phyloP scores from a whole-genome alignment of 1,140 invertebrate genomes.

The Rhagoletis zephyria region DNA sequence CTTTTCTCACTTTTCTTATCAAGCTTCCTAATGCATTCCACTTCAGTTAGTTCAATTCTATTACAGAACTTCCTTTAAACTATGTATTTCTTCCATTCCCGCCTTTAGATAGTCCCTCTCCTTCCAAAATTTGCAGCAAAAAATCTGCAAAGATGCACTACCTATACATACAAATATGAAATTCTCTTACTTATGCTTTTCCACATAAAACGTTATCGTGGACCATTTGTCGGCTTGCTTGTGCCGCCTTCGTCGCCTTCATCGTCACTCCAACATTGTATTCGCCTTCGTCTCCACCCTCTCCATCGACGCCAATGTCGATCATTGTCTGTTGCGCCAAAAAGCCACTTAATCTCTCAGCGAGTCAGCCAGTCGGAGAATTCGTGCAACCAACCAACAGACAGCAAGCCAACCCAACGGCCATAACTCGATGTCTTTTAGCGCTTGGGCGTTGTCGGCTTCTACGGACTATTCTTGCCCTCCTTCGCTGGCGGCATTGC shows the following conservation, averaged over 20 bases:
- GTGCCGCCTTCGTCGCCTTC: neutral
- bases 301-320: neutral
- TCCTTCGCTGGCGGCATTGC: neutral
- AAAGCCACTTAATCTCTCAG: conserved; percentile 38
- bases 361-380: neutral
- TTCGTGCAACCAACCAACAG: neutral
- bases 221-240: neutral
- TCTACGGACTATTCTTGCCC: neutral
- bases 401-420: neutral
- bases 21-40: too few species aligned
- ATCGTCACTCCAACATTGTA: too few species aligned
- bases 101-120: neutral
- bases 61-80: too few species aligned
- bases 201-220: conserved; percentile 39
- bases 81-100: too few species aligned
- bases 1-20: too few species aligned
- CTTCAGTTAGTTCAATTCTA: too few species aligned
- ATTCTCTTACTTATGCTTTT: neutral
- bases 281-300: neutral
- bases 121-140: neutral
- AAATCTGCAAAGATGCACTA: neutral
- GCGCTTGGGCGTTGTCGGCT: neutral
- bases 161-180: neutral
- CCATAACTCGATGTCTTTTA: conserved; percentile 9
- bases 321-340: conserved; percentile 21